phyloP scores from a whole-genome alignment of 2,113 vertebrate genomes.

The Vireo altiloquus region DNA sequence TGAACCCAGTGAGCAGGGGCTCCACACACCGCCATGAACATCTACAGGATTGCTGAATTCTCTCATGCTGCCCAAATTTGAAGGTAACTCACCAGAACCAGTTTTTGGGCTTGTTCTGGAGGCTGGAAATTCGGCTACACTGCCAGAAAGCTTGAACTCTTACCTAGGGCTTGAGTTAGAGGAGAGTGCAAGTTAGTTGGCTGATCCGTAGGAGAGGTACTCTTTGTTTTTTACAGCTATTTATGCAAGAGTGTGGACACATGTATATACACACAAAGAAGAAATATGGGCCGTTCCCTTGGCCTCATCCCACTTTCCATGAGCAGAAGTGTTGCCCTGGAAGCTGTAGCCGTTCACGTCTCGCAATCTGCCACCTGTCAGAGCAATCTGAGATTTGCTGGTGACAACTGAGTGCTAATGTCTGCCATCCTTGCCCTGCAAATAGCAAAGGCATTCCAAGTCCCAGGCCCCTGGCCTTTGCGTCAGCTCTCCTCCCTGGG shows the following conservation, averaged over 20 bases:
- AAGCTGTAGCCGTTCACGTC: conserved; percentile 5
- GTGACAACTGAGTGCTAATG: conserved; percentile 61
- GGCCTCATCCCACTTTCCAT: conserved; percentile 18
- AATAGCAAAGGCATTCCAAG: conserved; percentile 44
- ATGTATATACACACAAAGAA: not conserved
- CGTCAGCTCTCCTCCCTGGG: conserved; percentile 36
- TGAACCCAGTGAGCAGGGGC: not conserved
- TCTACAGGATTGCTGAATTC: not conserved
- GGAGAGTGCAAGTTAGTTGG: not conserved
- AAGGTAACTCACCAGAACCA: not conserved
- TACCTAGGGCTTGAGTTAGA: not conserved
- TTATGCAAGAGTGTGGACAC: not conserved
- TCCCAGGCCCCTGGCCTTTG: conserved; percentile 34
- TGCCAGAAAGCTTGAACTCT: not conserved
- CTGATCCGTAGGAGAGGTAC: not conserved
- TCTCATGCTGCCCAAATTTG: not conserved
- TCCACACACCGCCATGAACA: not conserved
- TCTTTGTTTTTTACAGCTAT: not conserved
- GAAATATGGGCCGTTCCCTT: not conserved
- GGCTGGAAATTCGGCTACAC: not conserved
- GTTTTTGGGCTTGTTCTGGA: not conserved
- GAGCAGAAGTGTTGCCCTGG: conserved; percentile 9
- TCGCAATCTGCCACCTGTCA: conserved; percentile 56
- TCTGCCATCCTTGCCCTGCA: conserved; percentile 49
- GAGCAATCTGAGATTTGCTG: conserved; percentile 46